Base-by-base conservation (phyloP, 2,113 vertebrate genomes). In the Zingel zingel region DNA sequence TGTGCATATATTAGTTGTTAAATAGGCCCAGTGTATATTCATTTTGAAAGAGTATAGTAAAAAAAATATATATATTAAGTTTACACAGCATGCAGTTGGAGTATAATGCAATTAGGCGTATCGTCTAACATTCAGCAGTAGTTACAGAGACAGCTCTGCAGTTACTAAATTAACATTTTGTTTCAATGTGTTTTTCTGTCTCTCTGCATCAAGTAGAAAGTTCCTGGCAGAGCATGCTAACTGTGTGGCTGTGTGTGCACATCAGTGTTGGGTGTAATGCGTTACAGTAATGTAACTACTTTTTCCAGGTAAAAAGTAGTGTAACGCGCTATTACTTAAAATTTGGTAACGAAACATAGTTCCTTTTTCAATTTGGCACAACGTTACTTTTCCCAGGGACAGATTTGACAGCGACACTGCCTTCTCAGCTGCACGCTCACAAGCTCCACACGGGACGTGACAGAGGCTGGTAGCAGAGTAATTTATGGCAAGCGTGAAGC, bases 91-190 rank as follows among this genome's bases (percentile, higher is more conserved):
- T 85, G 79, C 21, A 75, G 16, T 67, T 58, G 33, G 50, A 82
- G 48, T 57, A 74, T 86, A 74, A 90, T 78, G 74, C 72, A 88
- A 86, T 92, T 90, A 90, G 62, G 43, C 54, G 43, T 47, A 66
- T 54, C 18, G 53, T 64, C 75, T 56, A 51, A 50, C 53, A 84
- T 74, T 54, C 43, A 68, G 79, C 8, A 1, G n/a, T 58, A 62
- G 58, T 68, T 73, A 77, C 33, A 73, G 67, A 83, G 79, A 69
- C 84, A 77, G 74, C 71, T 74, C 68, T 59, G 68, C 61, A 53
- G 82, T 81, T 70, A 51, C 43, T 66, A 65, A 87, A 85, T 86
- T 75, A 87, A 59, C 79, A 81, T 84, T 86, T 88, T 6, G 48
- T 85, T 77, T 78, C 61, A 57, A 48, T 62, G 14, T 43, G 23